These are phyloP conservation scores for Meleagris gallopavo DNA, from an alignment of 2,113 vertebrate species.

Conservation along the genomic window DNA sequence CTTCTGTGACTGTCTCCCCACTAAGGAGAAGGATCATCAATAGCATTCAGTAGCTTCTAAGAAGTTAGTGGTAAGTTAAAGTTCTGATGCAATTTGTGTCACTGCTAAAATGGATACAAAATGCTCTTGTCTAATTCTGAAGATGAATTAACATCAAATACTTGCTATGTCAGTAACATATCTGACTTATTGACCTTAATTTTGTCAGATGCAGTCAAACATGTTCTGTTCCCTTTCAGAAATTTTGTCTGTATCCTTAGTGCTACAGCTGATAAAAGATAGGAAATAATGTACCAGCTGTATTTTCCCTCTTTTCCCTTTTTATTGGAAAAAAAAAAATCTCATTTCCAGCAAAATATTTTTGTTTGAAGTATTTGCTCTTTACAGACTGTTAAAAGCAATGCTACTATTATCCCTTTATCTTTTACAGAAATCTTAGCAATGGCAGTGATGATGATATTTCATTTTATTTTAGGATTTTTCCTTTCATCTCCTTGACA, in stretches of 20 bases:
- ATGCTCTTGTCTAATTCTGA: background rate
- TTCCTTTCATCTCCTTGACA: background rate
- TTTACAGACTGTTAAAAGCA: background rate
- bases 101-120: background rate
- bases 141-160: background rate
- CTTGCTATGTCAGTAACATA: background rate
- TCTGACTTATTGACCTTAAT: background rate
- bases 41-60: background rate
- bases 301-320: background rate
- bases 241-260: rapidly evolving
- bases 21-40: background rate
- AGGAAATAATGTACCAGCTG: background rate
- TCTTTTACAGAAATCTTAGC: background rate
- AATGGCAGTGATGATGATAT: background rate
- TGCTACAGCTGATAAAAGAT: background rate
- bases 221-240: background rate
- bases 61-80: constrained; percentile 25
- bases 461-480: constrained; percentile 36
- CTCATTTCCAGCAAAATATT: background rate
- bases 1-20: background rate
- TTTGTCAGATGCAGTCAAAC: background rate
- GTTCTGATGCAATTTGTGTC: background rate
- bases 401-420: background rate
- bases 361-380: background rate
- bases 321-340: background rate